These are phyloP conservation scores for Gymnoscelis rufifasciata DNA, from an alignment of 2,888 invertebrate genomes.

Conservation along the genomic window DNA sequence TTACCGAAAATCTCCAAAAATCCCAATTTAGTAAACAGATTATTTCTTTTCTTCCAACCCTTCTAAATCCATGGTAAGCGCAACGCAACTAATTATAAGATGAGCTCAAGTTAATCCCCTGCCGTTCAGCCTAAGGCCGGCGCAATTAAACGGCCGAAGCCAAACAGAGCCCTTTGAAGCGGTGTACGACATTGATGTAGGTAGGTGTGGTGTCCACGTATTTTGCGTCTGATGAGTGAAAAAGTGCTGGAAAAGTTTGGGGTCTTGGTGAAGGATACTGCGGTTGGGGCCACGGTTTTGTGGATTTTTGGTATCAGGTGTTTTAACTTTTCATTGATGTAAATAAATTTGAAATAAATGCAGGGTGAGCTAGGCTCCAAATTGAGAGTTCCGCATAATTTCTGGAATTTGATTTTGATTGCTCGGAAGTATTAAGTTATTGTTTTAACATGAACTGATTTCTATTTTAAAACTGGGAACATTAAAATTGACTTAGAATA, in stretches of 20 bases:
- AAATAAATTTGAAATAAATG: neutral
- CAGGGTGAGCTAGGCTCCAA: too few relatives aligned
- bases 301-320: neutral
- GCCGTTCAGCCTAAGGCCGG: slow-evolving; percentile 20
- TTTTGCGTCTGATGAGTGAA: slow-evolving; percentile 12
- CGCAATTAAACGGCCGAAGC: slow-evolving; percentile 30
- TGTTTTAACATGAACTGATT: too few relatives aligned
- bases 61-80: slow-evolving; percentile 16
- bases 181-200: slow-evolving; percentile 28
- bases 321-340: neutral
- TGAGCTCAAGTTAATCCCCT: slow-evolving; percentile 41
- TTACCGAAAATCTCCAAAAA: neutral
- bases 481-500: too few relatives aligned
- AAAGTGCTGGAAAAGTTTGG: slow-evolving; percentile 11
- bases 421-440: too few relatives aligned
- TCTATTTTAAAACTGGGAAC: too few relatives aligned
- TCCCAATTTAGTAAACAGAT: neutral
- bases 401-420: too few relatives aligned
- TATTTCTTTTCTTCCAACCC: slow-evolving; percentile 2
- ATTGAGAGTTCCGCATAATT: too few relatives aligned
- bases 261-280: neutral
- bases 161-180: slow-evolving; percentile 29
- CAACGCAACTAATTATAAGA: slow-evolving; percentile 39
- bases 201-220: slow-evolving; percentile 19
- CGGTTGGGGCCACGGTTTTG: neutral